Conservation (phyloP, 2,888 invertebrate species). For the Kryphioiulus occultus region DNA sequence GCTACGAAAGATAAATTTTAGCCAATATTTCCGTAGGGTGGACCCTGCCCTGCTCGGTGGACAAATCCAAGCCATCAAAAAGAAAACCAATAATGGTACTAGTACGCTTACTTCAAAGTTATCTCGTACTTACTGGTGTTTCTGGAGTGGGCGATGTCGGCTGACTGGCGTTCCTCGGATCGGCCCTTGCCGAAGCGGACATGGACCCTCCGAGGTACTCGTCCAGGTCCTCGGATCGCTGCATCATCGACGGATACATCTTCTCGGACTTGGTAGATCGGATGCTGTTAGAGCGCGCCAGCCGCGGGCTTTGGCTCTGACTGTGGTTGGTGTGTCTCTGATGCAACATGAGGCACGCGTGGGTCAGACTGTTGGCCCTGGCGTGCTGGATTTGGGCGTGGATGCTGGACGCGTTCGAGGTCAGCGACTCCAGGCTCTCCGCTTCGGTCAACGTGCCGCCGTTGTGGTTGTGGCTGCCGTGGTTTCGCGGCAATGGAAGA, state of each 20-base stretch:
- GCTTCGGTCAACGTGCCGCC: conserved; percentile 72
- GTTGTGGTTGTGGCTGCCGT: conserved; percentile 4
- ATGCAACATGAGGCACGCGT: conserved; percentile 72
- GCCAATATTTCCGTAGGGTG: no score
- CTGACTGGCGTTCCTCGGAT: conserved; percentile 70
- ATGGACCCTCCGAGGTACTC: conserved; percentile 51
- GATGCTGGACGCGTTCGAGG: conserved; percentile 62
- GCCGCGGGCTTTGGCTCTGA: conserved; percentile 66
- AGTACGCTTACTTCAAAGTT: no score
- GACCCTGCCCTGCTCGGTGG: no score
- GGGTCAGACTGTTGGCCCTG: conserved; percentile 74
- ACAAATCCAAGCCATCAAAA: no score
- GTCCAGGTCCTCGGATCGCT: conserved; percentile 76
- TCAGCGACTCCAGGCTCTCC: conserved; percentile 76
- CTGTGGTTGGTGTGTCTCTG: conserved; percentile 63
- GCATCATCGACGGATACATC: conserved; percentile 90
- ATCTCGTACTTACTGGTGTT: conserved; percentile 51
- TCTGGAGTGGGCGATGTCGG: conserved; percentile 76
- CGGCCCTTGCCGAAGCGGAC: conserved; percentile 49
- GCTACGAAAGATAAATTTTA: no score
- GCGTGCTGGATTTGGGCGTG: conserved; percentile 74
- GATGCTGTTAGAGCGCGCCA: conserved; percentile 91
- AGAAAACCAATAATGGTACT: no score
- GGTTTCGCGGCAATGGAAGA: conserved; percentile 51
- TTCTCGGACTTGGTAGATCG: conserved; percentile 96